Base-by-base conservation (phyloP, 2,113 vertebrate genomes). In the Petroica traversi region DNA sequence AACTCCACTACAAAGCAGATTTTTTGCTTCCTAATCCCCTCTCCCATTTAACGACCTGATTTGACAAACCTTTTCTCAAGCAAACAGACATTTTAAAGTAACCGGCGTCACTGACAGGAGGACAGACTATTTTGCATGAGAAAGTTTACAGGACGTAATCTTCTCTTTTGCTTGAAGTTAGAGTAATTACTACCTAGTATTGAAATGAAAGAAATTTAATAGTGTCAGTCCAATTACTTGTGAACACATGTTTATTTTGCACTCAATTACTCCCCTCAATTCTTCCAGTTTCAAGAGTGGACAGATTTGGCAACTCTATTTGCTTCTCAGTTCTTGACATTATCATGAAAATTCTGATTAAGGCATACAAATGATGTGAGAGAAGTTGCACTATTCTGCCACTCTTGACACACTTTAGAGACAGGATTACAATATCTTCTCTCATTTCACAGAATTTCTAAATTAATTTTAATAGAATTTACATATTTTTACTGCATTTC, bases 121-220 rank as follows among this genome's bases (percentile, higher is more conserved):
- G 51, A 91, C 33, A 91, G 69, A 79, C 51, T 89, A 73, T 61
- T 95, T 95, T 75, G 57, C 73, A 85, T 49, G 41, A 89, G 55
- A 87, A 95, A 85, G 51, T 91, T 81, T 89, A 49, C 38, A 80
- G 84, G 79, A 93, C 46, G 63, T n/a, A 76, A 85, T 85, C 71
- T 66, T 85, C 43, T 52, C n/a, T 73, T 62, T 82, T 58, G 26
- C 74, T 82, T 59, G 54, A 95, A 91, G 45, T 87, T 89, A 76
- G 74, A 92, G 80, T 62, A 89, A 49, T 94, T 89, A 76, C 46
- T 92, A 87, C 66, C 61, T 85, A 45, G 45, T 34, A 69, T 43
- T 54, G 40, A 78, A 85, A 89, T 57, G 28, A 66, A 92, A 87
- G n/a, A 85, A 85, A 91, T 77, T 43, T 85, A 73, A 89, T 77